Base-by-base conservation (phyloP, 2,113 vertebrate genomes). In the Xiphophorus couchianus region DNA sequence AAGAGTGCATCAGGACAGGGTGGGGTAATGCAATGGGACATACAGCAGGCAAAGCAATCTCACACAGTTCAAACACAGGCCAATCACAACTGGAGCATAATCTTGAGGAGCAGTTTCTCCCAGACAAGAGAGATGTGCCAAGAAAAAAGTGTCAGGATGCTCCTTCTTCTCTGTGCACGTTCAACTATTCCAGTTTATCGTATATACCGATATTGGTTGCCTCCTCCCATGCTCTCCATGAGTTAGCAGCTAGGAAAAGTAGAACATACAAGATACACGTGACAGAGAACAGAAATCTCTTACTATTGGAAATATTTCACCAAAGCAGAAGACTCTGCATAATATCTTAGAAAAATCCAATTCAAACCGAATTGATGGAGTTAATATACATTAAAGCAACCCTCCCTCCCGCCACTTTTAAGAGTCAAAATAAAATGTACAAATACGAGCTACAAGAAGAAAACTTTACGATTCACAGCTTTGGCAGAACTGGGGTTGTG, bases 201-300 rank as follows among this genome's bases (percentile, higher is more conserved):
- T 67, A 85, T 78, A 74, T 30, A 70, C 70, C 60, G 65, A 77
- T 29, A 67, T 75, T 80, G 76, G 84, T 64, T 74, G 37, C 64
- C 80, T 74, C 84, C 77, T 85, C 76, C 69, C 91, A 93, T 93
- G 91, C 93, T 94, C 92, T 87, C 92, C 88, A 30, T 11, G 85
- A 84, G 85, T 90, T 61, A 73, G 93, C 86, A 93, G 88, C 90
- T 58, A 83, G 78, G 93, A 92, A 67, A 90, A 91, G 88, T 93
- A 94, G 91, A 90, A 93, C 89, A 92, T 90, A 81, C 82, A 92
- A 94, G 90, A 93, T 92, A 93, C 89, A 90, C 91, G 85, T 88
- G 91, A 95, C 94, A 96, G 95, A 96, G 95, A 95, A 96, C 95
- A 96, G 90, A 96, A 97, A 96, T 96, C 95, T 96, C 95, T 96